Base-by-base conservation (phyloP, 2,888 invertebrate species). In the Itoplectis maculator region DNA sequence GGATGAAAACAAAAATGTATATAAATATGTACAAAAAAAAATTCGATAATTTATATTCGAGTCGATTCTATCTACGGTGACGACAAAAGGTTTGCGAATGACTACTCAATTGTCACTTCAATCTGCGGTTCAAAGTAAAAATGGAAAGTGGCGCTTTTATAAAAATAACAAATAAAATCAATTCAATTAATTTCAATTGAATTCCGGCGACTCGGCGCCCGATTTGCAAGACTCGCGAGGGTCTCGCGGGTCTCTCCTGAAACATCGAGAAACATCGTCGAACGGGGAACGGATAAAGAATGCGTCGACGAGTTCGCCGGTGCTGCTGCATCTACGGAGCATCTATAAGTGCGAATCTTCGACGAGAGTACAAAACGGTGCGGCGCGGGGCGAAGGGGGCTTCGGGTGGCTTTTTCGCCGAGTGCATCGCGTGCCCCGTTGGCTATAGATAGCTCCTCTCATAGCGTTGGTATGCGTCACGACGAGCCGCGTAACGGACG, bases 391-490 rank as follows among this genome's bases (percentile, higher is more conserved):
- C 73, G 78, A 79, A 75, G 76, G 76, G 75, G n/a, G n/a, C n/a
- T 69, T 51, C 42, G 73, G 63, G 80, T 73, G 66, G 82, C 81
- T 79, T 79, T 82, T 84, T 56, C 78, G 65, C 63, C 76, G 77
- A 77, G 74, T 81, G 82, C 83, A 79, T 79, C 79, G 82, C 85
- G 87, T 83, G 84, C 83, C 72, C 79, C 70, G 79, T 84, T 82
- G 83, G 88, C 89, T 89, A 89, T 89, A 89, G 88, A 86, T 89
- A 89, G 88, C 82, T 35, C 23, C 82, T 78, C 84, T 59, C 82
- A 84, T 76, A 83, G 83, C 82, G 80, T 74, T 83, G 87, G 86
- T 75, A 85, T 86, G 88, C 87, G 86, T 87, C 80, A 73, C 81
- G 70, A 35, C 63, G 79, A 45, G n/a, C n/a, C n/a, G n/a, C n/a